phyloP scores from a whole-genome alignment of 2,113 vertebrate species.

The Pseudopipra pipra region DNA sequence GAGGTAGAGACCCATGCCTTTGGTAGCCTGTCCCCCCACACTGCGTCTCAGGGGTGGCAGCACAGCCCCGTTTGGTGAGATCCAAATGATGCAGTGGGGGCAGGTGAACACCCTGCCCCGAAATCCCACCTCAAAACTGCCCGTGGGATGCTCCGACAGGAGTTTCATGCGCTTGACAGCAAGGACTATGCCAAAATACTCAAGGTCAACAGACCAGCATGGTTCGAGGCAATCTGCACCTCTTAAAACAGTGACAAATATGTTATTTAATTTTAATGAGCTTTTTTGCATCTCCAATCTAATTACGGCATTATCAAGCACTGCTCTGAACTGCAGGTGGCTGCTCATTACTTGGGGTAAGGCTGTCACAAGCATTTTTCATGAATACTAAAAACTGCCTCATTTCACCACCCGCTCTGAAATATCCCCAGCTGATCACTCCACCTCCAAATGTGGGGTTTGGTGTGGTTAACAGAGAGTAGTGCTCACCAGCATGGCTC shows the following conservation, averaged over 20 bases:
- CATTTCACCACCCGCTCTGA: slow-evolving; percentile 31
- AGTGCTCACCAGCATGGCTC: not conserved
- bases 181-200: slow-evolving; percentile 64
- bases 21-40: rapidly evolving
- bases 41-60: rapidly evolving
- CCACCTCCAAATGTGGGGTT: not conserved
- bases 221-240: slow-evolving; percentile 73
- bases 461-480: not conserved
- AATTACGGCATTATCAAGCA: slow-evolving; percentile 85
- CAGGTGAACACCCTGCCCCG: rapidly evolving
- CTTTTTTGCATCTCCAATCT: slow-evolving; percentile 84
- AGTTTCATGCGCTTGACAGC: not conserved
- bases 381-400: slow-evolving; percentile 78
- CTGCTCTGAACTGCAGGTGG: slow-evolving; percentile 82
- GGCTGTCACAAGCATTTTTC: slow-evolving; percentile 76
- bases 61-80: rapidly evolving
- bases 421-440: not conserved
- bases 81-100: rapidly evolving
- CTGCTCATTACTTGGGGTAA: slow-evolving; percentile 73
- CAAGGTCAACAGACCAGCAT: slow-evolving; percentile 83
- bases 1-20: not conserved
- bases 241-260: slow-evolving; percentile 86
- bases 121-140: not conserved
- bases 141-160: not conserved
- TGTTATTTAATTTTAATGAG: slow-evolving; percentile 86